phyloP scores from a whole-genome alignment of 2,113 vertebrate genomes.

The Silurus asotus region DNA sequence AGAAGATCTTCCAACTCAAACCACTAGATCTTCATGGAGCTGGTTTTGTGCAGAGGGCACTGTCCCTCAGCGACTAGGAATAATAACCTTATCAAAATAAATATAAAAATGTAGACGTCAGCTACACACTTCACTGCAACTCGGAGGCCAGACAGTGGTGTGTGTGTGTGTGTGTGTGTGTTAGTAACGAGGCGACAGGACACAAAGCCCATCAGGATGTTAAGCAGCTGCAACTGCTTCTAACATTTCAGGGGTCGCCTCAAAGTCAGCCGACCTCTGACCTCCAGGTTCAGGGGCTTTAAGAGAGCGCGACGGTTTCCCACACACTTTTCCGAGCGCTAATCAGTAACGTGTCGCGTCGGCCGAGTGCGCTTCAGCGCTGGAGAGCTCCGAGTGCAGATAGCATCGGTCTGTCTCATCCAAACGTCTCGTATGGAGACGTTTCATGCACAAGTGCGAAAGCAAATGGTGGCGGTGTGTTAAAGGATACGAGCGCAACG shows the following conservation, averaged over 20 bases:
- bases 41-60: too few relatives aligned
- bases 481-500: not conserved
- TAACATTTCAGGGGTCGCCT: conserved; percentile 34
- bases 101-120: not conserved
- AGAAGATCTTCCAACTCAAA: too few relatives aligned
- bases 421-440: not conserved
- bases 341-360: conserved; percentile 45
- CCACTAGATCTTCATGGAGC: too few relatives aligned
- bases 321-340: conserved; percentile 20
- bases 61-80: too few relatives aligned
- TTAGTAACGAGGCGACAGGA: conserved; percentile 24
- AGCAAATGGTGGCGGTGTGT: not conserved
- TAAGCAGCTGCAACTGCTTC: conserved; percentile 40
- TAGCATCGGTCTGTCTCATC: conserved; percentile 25
- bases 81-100: not conserved
- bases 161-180: conserved; percentile 12
- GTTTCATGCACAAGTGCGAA: not conserved
- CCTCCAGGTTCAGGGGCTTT: conserved; percentile 39
- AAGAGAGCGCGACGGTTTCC: conserved; percentile 23
- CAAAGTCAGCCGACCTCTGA: conserved; percentile 34
- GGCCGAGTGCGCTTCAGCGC: conserved; percentile 12
- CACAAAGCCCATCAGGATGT: conserved; percentile 45
- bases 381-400: not conserved
- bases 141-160: not conserved
- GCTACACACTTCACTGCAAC: not conserved